These are phyloP conservation scores for Enteromius fasciolatus DNA, from an alignment of 2,797 vertebrate species.

Conservation along the genomic window DNA sequence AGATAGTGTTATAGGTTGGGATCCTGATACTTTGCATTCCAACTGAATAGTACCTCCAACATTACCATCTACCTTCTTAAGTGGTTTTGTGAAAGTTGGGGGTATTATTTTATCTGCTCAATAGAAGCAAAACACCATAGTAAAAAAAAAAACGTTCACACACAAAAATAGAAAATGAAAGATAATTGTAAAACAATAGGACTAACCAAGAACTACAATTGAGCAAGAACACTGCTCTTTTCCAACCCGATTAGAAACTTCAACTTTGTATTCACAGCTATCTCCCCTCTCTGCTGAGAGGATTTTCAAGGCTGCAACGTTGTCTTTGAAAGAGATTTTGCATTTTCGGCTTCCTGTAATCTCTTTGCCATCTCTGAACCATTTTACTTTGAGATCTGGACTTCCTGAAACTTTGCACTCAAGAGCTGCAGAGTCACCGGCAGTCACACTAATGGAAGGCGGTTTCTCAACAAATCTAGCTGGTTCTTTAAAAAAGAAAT, in stretches of 20 bases:
- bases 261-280: slow-evolving; percentile 92
- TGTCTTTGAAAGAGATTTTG: slow-evolving; percentile 92
- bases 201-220: slow-evolving; percentile 92
- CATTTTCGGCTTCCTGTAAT: slow-evolving; percentile 92
- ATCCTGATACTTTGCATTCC: slow-evolving; percentile 95
- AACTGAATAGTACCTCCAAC: slow-evolving; percentile 79
- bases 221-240: slow-evolving; percentile 90
- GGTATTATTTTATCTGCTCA: slow-evolving; percentile 93
- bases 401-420: slow-evolving; percentile 93
- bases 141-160: slow-evolving; percentile 1
- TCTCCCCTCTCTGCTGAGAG: slow-evolving; percentile 88
- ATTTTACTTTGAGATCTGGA: slow-evolving; percentile 93
- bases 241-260: slow-evolving; percentile 94
- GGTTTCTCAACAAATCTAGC: slow-evolving; percentile 92
- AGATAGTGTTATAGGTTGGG: slow-evolving; percentile 90
- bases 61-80: slow-evolving; percentile 89
- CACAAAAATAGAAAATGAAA: slow-evolving; percentile 1
- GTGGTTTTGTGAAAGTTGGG: slow-evolving; percentile 91
- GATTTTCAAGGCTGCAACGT: slow-evolving; percentile 90
- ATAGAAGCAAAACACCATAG: slow-evolving; percentile 69
- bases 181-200: slow-evolving; percentile 45
- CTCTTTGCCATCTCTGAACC: slow-evolving; percentile 92
- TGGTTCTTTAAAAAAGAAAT: slow-evolving; percentile 85
- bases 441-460: slow-evolving; percentile 92
- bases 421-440: slow-evolving; percentile 90